Evolutionary conservation across 2,888 invertebrate species (phyloP).

Genomic region (Rhingia campestris): DNA sequence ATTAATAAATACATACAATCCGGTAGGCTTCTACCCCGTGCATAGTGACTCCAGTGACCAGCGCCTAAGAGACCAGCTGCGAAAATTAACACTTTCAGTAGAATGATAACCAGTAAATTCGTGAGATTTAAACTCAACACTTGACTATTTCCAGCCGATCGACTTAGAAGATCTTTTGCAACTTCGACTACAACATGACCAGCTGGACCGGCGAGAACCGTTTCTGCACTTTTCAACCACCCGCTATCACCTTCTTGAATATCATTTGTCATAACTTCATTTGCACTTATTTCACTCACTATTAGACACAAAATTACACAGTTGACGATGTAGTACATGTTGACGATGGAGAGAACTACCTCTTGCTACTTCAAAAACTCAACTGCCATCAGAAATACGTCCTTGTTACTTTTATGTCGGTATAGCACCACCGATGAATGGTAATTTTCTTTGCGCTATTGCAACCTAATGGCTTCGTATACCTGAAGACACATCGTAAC

Average conservation of each 20-base stretch:
- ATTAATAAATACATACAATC: conserved; percentile 34
- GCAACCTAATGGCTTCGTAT: conserved; percentile 61
- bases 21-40: conserved; percentile 78
- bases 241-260: conserved; percentile 73
- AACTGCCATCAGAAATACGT: conserved; percentile 46
- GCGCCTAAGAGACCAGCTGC: conserved; percentile 91
- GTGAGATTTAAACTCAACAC: conserved; percentile 90
- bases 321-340: conserved; percentile 44
- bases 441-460: conserved; percentile 57
- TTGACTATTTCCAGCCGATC: conserved; percentile 89
- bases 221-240: conserved; percentile 80
- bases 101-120: conserved; percentile 90
- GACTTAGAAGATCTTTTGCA: conserved; percentile 87
- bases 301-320: conserved; percentile 51
- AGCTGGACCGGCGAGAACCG: conserved; percentile 80
- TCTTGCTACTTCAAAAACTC: conserved; percentile 46
- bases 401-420: conserved; percentile 64
- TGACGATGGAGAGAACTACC: conserved; percentile 6
- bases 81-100: conserved; percentile 91
- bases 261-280: conserved; percentile 62
- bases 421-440: conserved; percentile 24
- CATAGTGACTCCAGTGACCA: conserved; percentile 86
- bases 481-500: conserved; percentile 68
- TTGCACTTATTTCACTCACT: conserved; percentile 54
- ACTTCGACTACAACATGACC: conserved; percentile 82